A percentile compares a stretch with the other conserved stretches of the same genome.
phyloP scores from a whole-genome alignment of 2,797 vertebrate genomes.

The Borostomias antarcticus region DNA sequence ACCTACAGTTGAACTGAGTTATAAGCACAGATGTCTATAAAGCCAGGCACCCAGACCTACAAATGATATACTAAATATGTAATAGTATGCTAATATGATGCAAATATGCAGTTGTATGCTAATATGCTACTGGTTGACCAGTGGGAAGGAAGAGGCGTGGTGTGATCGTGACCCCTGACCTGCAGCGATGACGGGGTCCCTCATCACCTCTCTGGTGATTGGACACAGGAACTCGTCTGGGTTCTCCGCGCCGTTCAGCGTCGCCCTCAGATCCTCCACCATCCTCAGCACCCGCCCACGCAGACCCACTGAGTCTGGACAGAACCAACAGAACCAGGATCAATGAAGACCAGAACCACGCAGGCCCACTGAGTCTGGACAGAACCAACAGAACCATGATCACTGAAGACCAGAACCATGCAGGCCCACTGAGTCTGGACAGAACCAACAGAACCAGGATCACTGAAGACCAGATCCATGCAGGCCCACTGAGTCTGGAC shows the following conservation, averaged over 20 bases:
- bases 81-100: too few relatives aligned
- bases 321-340: slow-evolving; percentile 21
- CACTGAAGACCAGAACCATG: background rate
- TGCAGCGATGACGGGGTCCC: slow-evolving; percentile 87
- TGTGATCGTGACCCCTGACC: slow-evolving; percentile 62
- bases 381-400: slow-evolving; percentile 20
- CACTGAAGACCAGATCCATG: background rate
- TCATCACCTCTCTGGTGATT: slow-evolving; percentile 88
- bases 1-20: background rate
- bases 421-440: slow-evolving; percentile 75
- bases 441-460: slow-evolving; percentile 21
- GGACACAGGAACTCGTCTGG: slow-evolving; percentile 90
- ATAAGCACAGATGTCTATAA: background rate
- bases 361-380: slow-evolving; percentile 75
- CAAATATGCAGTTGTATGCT: too few relatives aligned
- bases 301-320: slow-evolving; percentile 83
- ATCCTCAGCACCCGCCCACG: slow-evolving; percentile 81
- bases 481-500: slow-evolving; percentile 75
- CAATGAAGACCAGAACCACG: background rate
- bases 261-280: slow-evolving; percentile 76
- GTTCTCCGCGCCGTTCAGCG: slow-evolving; percentile 58
- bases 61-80: too few relatives aligned
- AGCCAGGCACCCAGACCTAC: too few relatives aligned
- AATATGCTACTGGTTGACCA: too few relatives aligned
- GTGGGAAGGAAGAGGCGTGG: too few relatives aligned